Percentiles rank a stretch among this genome's conserved stretches.
Conservation (phyloP, 2,797 vertebrate species). For the Takifugu rubripes region DNA sequence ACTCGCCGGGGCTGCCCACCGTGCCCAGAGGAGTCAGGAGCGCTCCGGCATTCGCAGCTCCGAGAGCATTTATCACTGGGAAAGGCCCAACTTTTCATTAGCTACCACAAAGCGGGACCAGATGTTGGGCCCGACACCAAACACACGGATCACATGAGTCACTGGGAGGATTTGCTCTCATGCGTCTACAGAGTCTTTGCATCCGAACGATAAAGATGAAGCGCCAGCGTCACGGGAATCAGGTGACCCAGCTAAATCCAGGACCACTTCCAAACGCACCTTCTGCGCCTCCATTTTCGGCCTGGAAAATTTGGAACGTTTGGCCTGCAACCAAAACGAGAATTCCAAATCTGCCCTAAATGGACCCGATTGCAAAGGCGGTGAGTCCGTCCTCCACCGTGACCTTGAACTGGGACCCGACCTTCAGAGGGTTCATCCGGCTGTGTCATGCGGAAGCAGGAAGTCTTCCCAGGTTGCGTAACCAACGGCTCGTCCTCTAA, state of each 20-base stretch:
- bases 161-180: no score
- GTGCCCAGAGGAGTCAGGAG: background rate
- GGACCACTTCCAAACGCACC: no score
- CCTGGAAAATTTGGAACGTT: no score
- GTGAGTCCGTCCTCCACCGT: conserved; percentile 12
- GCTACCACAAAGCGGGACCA: background rate
- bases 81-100: background rate
- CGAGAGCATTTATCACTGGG: background rate
- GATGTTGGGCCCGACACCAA: background rate
- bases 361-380: conserved; percentile 19
- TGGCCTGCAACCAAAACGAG: no score
- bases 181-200: no score
- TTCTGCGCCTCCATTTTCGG: background rate
- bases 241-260: no score
- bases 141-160: background rate
- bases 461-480: conserved; percentile 55
- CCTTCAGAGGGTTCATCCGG: conserved; percentile 38
- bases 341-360: background rate
- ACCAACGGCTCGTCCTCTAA: conserved; percentile 57
- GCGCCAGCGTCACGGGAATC: no score
- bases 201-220: no score
- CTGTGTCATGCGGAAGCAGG: conserved; percentile 46
- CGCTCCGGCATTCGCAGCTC: background rate
- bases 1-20: no score
- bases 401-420: conserved; percentile 26